Evolutionary conservation across 2,113 vertebrate genomes (phyloP).

Genomic region (Aspiorhynchus laticeps): DNA sequence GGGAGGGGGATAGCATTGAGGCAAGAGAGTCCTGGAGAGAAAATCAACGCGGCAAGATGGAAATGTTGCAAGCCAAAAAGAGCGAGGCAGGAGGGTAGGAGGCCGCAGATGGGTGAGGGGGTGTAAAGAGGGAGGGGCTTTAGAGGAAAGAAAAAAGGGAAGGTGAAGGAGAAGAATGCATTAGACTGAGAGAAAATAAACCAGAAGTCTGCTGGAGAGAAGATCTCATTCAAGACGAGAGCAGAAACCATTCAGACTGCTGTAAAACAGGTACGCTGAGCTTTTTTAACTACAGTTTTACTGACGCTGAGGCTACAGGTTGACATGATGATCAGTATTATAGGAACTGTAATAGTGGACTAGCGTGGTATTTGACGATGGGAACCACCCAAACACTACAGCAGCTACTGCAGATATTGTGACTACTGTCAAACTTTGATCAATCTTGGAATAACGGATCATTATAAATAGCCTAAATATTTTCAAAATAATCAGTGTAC

Average conservation of each 20-base stretch:
- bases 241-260: not conserved
- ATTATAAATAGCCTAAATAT: not conserved
- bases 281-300: conserved; percentile 19
- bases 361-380: not conserved
- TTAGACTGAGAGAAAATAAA: conserved; percentile 32
- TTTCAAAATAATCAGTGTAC: not conserved
- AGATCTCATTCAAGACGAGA: conserved; percentile 1
- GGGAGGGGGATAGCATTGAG: not conserved
- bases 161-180: conserved; percentile 52
- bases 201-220: conserved; percentile 18
- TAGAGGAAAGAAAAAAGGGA: conserved; percentile 59
- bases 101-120: conserved; percentile 59
- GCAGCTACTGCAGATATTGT: not conserved
- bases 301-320: not conserved
- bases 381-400: not conserved
- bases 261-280: conserved; percentile 62
- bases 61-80: not conserved
- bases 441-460: not conserved
- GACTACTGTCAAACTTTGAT: not conserved
- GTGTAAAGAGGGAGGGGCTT: conserved; percentile 68
- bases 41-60: conserved; percentile 15
- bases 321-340: not conserved
- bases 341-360: not conserved
- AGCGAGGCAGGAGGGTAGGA: not conserved
- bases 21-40: not conserved